These are phyloP conservation scores for Luffia ferchaultella DNA, from an alignment of 2,888 invertebrate genomes.

Conservation along the genomic window DNA sequence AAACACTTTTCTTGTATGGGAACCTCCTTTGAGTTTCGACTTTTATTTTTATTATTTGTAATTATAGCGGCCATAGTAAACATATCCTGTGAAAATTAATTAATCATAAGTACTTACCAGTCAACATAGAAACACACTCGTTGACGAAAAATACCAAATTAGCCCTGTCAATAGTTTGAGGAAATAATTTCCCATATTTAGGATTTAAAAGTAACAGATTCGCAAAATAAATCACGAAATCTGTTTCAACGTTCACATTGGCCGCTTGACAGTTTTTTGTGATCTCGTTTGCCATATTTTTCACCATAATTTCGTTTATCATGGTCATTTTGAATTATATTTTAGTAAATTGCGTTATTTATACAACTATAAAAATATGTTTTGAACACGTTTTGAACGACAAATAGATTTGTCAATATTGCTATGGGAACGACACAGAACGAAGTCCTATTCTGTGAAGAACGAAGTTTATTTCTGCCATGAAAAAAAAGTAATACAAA, in stretches of 20 bases:
- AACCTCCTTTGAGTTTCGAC: too few species aligned
- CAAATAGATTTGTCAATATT: too few species aligned
- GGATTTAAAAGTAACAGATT: conserved; percentile 64
- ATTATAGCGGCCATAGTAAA: too few species aligned
- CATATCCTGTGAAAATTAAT: conserved; percentile 11
- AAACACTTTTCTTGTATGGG: too few species aligned
- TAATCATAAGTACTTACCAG: conserved; percentile 31
- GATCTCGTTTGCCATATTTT: conserved; percentile 68
- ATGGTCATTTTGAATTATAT: conserved; percentile 30
- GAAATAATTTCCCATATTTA: conserved; percentile 58
- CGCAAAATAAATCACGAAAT: conserved; percentile 60
- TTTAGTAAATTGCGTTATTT: neutral
- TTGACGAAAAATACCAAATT: conserved; percentile 62
- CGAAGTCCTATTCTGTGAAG: too few species aligned
- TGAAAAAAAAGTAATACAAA: too few species aligned
- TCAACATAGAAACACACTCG: conserved; percentile 51
- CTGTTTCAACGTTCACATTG: conserved; percentile 43
- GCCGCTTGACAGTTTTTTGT: conserved; percentile 54
- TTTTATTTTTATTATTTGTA: too few species aligned
- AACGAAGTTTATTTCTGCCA: too few species aligned
- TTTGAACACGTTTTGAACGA: too few species aligned
- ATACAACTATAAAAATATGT: too few species aligned
- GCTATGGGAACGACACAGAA: too few species aligned
- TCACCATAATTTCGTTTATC: conserved; percentile 57
- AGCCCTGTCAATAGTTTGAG: conserved; percentile 46